phyloP scores from a whole-genome alignment of 2,888 invertebrate species.

The Ophion ventricosus region DNA sequence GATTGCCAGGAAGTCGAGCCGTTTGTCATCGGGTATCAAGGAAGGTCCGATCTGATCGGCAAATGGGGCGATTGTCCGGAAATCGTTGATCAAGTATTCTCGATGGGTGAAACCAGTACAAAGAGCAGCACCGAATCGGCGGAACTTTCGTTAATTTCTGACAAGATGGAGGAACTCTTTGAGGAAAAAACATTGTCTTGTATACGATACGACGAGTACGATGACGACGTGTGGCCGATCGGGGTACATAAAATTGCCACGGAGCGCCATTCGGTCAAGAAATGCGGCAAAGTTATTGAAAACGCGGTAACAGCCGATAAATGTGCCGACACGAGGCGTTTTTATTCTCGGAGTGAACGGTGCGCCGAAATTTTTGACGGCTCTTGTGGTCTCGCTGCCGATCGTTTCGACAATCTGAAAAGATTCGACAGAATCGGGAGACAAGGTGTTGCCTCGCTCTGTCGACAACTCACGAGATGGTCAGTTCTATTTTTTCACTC shows the following conservation, averaged over 20 bases:
- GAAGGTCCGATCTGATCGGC: slow-evolving; percentile 64
- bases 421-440: slow-evolving; percentile 65
- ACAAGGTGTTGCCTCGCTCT: slow-evolving; percentile 65
- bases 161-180: background rate
- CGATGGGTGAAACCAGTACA: slow-evolving; percentile 37
- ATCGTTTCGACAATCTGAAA: slow-evolving; percentile 63
- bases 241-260: background rate
- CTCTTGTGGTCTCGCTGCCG: slow-evolving; percentile 26
- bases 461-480: slow-evolving; percentile 68
- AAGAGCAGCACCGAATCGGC: background rate
- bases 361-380: slow-evolving; percentile 35
- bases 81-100: slow-evolving; percentile 63
- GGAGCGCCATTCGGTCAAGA: background rate
- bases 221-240: slow-evolving; percentile 5
- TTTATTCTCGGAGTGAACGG: background rate
- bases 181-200: slow-evolving; percentile 46
- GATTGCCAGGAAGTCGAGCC: slow-evolving; percentile 32
- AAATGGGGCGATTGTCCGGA: slow-evolving; percentile 70
- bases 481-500: slow-evolving; percentile 38
- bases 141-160: background rate
- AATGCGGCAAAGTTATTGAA: background rate
- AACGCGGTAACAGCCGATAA: background rate
- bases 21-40: slow-evolving; percentile 64
- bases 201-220: slow-evolving; percentile 38
- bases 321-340: background rate